These are phyloP conservation scores for Gymnosoma rotundatum DNA, from an alignment of 2,888 invertebrate genomes.

Conservation along the genomic window DNA sequence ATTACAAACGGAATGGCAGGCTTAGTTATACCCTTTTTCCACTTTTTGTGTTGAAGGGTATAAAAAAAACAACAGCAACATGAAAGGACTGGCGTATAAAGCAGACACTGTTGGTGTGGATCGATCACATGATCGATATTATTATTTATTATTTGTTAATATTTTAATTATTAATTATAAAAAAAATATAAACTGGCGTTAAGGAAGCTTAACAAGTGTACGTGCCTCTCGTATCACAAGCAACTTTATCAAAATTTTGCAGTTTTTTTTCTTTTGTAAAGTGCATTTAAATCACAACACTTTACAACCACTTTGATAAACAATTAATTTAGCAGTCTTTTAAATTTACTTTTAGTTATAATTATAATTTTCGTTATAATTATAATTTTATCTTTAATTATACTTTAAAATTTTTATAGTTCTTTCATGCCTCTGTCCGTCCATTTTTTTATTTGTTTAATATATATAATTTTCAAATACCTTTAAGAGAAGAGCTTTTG, in stretches of 20 bases:
- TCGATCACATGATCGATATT: conserved; percentile 54
- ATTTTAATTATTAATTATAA: conserved; percentile 18
- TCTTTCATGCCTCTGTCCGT: not conserved
- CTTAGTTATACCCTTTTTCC: too few species aligned
- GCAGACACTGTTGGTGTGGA: not conserved
- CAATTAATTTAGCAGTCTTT: not conserved
- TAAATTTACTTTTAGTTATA: not conserved
- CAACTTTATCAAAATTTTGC: not conserved
- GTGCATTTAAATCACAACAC: conserved; percentile 24
- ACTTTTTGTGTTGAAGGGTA: too few species aligned
- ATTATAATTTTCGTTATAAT: too few species aligned
- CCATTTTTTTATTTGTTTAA: not conserved
- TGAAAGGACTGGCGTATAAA: conserved; percentile 21
- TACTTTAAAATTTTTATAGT: not conserved
- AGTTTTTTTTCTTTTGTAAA: not conserved
- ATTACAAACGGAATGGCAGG: too few species aligned
- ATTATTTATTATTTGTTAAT: conserved; percentile 13
- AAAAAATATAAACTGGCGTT: conserved; percentile 22
- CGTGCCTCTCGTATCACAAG: not conserved
- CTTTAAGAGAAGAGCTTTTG: conserved; percentile 56
- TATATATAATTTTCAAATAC: conserved; percentile 34
- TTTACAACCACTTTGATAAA: conserved; percentile 31
- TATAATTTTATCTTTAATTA: too few species aligned
- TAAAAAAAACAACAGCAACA: not conserved
- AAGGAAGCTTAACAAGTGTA: conserved; percentile 54